Conservation (phyloP, 1,140 invertebrate genomes). For the Penaeus japonicus region DNA sequence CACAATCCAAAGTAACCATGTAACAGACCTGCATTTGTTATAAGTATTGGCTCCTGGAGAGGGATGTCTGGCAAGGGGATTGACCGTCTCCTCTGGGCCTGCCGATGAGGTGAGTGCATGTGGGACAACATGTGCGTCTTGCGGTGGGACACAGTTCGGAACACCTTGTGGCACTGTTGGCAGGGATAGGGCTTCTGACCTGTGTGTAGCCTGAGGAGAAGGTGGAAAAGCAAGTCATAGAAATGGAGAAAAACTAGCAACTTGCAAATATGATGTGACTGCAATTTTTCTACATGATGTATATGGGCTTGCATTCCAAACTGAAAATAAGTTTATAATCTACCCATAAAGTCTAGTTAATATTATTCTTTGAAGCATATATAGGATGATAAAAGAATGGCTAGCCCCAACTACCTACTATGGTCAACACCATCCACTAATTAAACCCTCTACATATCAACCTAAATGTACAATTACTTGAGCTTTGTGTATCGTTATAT, state of each 20-base stretch:
- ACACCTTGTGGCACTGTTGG: slow-evolving; percentile 71
- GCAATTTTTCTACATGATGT: no score
- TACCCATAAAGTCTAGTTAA: no score
- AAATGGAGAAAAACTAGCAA: background rate
- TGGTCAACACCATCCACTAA: no score
- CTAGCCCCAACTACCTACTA: no score
- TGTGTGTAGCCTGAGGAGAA: slow-evolving; percentile 63
- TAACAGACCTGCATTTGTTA: slow-evolving; percentile 67
- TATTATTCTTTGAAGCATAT: no score
- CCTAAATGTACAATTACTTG: no score
- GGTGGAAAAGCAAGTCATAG: background rate
- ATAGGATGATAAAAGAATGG: no score
- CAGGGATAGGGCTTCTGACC: slow-evolving; percentile 76
- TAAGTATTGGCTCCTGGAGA: slow-evolving; percentile 70
- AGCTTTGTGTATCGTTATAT: no score
- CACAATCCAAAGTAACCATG: slow-evolving; percentile 55
- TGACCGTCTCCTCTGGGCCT: slow-evolving; percentile 57
- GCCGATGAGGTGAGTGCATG: slow-evolving; percentile 61
- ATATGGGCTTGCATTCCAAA: no score
- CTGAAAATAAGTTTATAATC: no score
- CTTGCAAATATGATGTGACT: background rate
- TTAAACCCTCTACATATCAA: no score
- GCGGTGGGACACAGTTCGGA: slow-evolving; percentile 75
- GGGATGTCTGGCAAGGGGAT: slow-evolving; percentile 66
- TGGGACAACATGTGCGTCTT: slow-evolving; percentile 73